Evolutionary conservation across 1,140 invertebrate species (phyloP).

Genomic region (Drosophila baimaii): DNA sequence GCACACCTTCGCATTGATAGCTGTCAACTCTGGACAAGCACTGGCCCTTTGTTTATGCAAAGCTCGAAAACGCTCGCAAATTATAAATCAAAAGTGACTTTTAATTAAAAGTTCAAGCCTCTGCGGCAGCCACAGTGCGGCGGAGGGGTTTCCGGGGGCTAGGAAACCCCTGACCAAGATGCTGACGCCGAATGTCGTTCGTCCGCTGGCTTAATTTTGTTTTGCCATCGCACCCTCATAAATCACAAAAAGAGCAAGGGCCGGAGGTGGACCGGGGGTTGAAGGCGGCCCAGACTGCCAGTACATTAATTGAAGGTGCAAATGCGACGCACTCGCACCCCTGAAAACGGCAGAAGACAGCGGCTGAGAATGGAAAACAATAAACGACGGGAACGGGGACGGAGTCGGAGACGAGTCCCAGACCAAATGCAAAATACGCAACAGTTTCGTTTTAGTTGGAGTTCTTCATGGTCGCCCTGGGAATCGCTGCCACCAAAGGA

Average conservation of each 20-base stretch:
- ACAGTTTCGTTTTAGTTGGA: slow-evolving; percentile 64
- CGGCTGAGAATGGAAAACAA: slow-evolving; percentile 55
- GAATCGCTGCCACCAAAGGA: slow-evolving; percentile 35
- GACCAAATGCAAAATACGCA: slow-evolving; percentile 77
- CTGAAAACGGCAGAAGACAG: slow-evolving; percentile 56
- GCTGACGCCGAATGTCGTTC: slow-evolving; percentile 77
- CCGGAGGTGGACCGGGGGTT: slow-evolving; percentile 50
- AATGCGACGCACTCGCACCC: slow-evolving; percentile 78
- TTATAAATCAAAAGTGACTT: slow-evolving; percentile 83
- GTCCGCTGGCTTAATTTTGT: slow-evolving; percentile 77
- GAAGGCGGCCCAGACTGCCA: slow-evolving; percentile 41
- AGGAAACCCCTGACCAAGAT: slow-evolving; percentile 56
- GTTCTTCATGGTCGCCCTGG: slow-evolving; percentile 72
- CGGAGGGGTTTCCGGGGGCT: neutral
- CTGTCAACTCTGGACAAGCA: slow-evolving; percentile 32
- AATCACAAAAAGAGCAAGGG: slow-evolving; percentile 69
- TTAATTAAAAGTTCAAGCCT: slow-evolving; percentile 78
- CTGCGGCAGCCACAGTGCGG: slow-evolving; percentile 10
- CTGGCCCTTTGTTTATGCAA: slow-evolving; percentile 59
- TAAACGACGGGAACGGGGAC: slow-evolving; percentile 33
- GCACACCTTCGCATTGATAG: slow-evolving; percentile 34
- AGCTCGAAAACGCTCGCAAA: slow-evolving; percentile 66
- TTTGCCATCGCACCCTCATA: slow-evolving; percentile 79
- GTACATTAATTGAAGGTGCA: slow-evolving; percentile 79
- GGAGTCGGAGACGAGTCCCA: slow-evolving; percentile 21